These are phyloP conservation scores for Styela clava DNA, from an alignment of 23 tunicate species.

Conservation along the genomic window DNA sequence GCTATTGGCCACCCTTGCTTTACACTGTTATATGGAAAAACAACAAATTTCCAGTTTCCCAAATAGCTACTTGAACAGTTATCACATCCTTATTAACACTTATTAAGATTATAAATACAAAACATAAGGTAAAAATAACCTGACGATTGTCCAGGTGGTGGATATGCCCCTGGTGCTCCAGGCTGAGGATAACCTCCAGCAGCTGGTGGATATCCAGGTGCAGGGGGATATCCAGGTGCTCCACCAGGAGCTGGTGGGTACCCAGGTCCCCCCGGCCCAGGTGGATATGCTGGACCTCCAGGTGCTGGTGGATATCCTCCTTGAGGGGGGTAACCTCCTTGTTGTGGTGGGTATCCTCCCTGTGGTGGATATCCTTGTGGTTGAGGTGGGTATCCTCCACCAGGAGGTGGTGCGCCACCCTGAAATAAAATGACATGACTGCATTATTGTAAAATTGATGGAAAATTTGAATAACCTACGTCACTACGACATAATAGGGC, in stretches of 20 bases:
- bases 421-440: background rate
- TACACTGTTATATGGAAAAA: too few relatives aligned
- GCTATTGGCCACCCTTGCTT: too few relatives aligned
- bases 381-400: background rate
- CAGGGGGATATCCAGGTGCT: background rate
- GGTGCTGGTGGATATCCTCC: slow-evolving; percentile 67
- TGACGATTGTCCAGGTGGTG: slow-evolving; percentile 14
- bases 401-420: slow-evolving; percentile 6
- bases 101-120: too few relatives aligned
- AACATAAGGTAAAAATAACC: slow-evolving; percentile 8
- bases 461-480: too few relatives aligned
- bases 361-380: slow-evolving; percentile 4
- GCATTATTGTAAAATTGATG: too few relatives aligned
- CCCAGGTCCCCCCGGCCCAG: slow-evolving; percentile 17
- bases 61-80: too few relatives aligned
- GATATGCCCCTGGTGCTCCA: slow-evolving; percentile 12
- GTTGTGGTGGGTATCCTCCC: slow-evolving; percentile 29
- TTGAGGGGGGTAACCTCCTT: slow-evolving; percentile 24
- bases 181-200: slow-evolving; percentile 37
- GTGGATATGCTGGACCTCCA: slow-evolving; percentile 14
- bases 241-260: slow-evolving; percentile 50
- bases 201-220: slow-evolving; percentile 24
- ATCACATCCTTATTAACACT: too few relatives aligned
- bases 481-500: too few relatives aligned
- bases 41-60: too few relatives aligned